Base-by-base conservation (phyloP, 2,888 invertebrate genomes). In the Epinotia bilunana region DNA sequence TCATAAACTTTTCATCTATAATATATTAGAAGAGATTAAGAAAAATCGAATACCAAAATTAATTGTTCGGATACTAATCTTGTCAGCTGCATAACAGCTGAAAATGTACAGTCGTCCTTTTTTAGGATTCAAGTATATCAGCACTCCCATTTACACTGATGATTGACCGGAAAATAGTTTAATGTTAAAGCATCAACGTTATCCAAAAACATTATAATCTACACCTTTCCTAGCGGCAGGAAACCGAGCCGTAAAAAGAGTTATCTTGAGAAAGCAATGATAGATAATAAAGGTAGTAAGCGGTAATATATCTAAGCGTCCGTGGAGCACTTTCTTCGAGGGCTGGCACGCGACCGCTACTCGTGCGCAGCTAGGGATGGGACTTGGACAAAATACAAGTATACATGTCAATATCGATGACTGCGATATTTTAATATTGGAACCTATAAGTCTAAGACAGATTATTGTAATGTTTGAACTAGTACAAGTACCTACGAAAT, bases 271-370 rank as follows among this genome's bases (percentile, higher is more conserved):
- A 73, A 74, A 77, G 78, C 76, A 73, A 75, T 75, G 75, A 75
- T 62, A 71, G 80, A 81, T 81, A 78, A 76, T 75, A 72, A 80
- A 80, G 78, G 72, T 64, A 73, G 73, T 76, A 73, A 76, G 75
- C 78, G 78, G 84, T 84, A 84, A 78, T 77, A 74, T 72, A 77
- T 80, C 78, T 78, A 77, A 78, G 77, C 77, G 79, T 78, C 77
- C 77, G 79, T 79, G 78, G 79, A 83, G 87, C 86, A 89, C 91
- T 91, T 90, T 90, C 90, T 86, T 86, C 85, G 82, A 81, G 87
- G 88, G 88, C 87, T 83, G 91, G 91, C 92, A 92, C 92, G 92
- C 92, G 92, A 91, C 92, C 88, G 88, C 90, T 89, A 89, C 90
- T 90, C 89, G 87, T 87, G 85, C 85, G 81, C 78, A 71, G 74